These are phyloP conservation scores for Phaethon lepturus DNA, from an alignment of 2,113 vertebrate species.

Conservation along the genomic window DNA sequence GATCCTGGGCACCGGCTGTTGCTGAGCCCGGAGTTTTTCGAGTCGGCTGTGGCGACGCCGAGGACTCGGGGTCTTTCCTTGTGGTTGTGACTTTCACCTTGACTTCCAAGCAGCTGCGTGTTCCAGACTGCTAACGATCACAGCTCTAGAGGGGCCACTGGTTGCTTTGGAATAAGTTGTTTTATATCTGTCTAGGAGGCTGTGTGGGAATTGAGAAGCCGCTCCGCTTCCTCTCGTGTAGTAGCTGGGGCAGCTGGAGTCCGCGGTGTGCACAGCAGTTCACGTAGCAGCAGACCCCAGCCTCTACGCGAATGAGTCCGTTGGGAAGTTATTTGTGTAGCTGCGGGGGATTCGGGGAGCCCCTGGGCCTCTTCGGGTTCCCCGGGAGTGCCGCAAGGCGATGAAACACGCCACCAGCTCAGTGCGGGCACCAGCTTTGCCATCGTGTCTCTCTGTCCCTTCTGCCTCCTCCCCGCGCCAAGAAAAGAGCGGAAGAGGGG, in stretches of 20 bases:
- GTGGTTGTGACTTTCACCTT: neutral
- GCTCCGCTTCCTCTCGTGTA: neutral
- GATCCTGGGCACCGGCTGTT: neutral
- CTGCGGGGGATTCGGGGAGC: neutral
- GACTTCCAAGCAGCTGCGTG: neutral
- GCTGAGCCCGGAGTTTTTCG: neutral
- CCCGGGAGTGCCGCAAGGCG: rapidly evolving
- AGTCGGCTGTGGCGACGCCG: neutral
- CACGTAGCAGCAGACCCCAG: neutral
- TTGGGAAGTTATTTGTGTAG: neutral
- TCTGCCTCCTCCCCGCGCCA: neutral
- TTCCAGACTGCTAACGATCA: neutral
- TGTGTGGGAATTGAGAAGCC: neutral
- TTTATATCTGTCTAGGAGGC: neutral
- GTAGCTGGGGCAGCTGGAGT: neutral
- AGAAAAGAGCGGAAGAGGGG: neutral
- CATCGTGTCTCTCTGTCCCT: neutral
- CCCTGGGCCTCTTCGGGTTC: rapidly evolving
- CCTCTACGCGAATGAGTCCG: neutral
- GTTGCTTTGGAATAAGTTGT: neutral
- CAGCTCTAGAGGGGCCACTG: neutral
- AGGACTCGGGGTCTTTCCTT: neutral
- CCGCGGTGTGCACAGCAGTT: rapidly evolving
- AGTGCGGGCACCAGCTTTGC: neutral
- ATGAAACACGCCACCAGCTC: neutral